Percentiles rank a stretch among this genome's conserved stretches.
These are phyloP conservation scores for Pogoniulus pusillus DNA, from an alignment of 2,797 vertebrate genomes.

Conservation along the genomic window DNA sequence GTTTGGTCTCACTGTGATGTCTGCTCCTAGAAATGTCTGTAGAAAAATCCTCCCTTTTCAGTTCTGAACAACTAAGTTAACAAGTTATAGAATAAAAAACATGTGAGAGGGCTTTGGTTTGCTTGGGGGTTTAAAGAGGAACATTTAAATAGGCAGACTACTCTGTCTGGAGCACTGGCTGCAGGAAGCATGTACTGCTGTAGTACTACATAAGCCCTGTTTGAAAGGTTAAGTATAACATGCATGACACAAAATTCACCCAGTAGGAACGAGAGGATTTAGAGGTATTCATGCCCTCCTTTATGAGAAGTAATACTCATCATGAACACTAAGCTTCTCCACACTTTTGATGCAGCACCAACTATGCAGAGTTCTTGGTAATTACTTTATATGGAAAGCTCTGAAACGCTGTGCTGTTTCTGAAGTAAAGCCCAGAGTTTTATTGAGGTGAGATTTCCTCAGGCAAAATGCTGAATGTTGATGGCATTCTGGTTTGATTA, in stretches of 20 bases:
- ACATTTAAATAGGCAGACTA: neutral
- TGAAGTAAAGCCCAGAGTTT: neutral
- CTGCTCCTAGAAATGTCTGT: neutral
- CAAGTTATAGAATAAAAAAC: neutral
- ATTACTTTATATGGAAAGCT: neutral
- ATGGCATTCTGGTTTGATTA: neutral
- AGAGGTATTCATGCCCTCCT: neutral
- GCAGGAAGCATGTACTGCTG: neutral
- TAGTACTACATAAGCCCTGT: neutral
- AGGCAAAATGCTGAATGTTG: neutral
- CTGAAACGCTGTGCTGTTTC: neutral
- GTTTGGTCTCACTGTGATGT: neutral
- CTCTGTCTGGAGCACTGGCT: neutral
- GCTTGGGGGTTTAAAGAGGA: neutral
- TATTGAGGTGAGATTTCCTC: neutral
- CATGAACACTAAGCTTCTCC: neutral
- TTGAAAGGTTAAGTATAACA: conserved; percentile 34
- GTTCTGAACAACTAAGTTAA: neutral
- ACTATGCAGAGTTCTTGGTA: neutral
- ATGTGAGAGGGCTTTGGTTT: neutral
- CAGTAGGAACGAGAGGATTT: neutral
- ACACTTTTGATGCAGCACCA: neutral
- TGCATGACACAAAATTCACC: neutral
- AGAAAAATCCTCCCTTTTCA: neutral
- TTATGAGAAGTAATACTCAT: neutral